A percentile compares a stretch with the other conserved stretches of the same genome.
phyloP scores from a whole-genome alignment of 2,888 invertebrate species.

The Busseola fusca region DNA sequence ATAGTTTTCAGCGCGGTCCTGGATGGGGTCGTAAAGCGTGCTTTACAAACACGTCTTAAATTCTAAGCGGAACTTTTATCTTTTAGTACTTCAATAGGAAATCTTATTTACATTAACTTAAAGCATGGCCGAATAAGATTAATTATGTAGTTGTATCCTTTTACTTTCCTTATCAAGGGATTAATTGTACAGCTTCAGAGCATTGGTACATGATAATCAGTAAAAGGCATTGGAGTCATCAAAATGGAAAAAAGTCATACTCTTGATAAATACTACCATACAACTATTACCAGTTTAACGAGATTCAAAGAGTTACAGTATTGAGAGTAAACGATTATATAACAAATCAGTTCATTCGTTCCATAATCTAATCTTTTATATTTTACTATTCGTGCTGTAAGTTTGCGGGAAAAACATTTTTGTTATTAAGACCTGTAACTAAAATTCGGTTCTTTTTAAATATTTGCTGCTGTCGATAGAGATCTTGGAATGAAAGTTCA shows the following conservation, averaged over 20 bases:
- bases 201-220: not conserved
- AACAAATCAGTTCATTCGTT: constrained; percentile 7
- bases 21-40: constrained; percentile 19
- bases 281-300: not conserved
- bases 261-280: not conserved
- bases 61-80: not conserved
- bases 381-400: constrained; percentile 4
- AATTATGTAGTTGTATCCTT: not conserved
- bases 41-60: constrained; percentile 15
- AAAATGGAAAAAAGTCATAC: not conserved
- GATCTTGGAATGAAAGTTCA: constrained; percentile 11
- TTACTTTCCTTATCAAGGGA: constrained; percentile 21
- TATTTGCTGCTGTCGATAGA: not conserved
- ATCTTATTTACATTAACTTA: constrained; percentile 6
- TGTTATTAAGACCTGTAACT: not conserved
- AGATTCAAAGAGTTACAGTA: constrained; percentile 6
- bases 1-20: constrained; percentile 19
- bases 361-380: not conserved
- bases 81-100: not conserved
- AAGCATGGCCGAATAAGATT: not conserved
- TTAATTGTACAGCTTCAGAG: constrained; percentile 13
- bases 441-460: not conserved
- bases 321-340: constrained; percentile 17
- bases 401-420: not conserved
- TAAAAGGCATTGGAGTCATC: not conserved